Evolutionary conservation across 2,113 vertebrate species (phyloP), one percentile per base, ranked within the genome.

Genomic region (Pituophis catenifer): DNA sequence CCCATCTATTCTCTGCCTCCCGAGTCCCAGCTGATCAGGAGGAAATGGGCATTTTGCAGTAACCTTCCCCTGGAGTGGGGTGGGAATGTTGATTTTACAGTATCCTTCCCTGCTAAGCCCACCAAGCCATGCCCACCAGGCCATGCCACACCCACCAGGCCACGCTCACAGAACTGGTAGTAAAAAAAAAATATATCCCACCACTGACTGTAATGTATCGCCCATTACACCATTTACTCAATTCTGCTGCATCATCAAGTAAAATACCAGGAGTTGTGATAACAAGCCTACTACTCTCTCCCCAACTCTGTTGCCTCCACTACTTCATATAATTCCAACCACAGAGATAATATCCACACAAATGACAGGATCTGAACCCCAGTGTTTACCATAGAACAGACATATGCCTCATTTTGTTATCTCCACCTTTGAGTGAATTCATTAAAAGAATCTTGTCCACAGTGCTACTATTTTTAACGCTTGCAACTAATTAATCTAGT

Each of bases 401-500:
- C 26, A 50, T 15, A 87, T 0, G 5, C 5, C 53, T 44, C 19
- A 21, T 3, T 23, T 23, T 54, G 9, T 13, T 19, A 75, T 2
- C 10, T 81, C 50, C 23, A 52, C 10, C n/a, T 44, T 85, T 57
- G 33, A 23, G 48, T 81, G 62, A 89, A 23, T 58, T 33, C 54
- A 58, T 89, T 33, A 44, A 4, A 38, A 10, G 1, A 33, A 26
- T 89, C 1, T 65, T 9, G 90, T 95, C 50, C 89, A 92, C 91
- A 91, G 38, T 38, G 88, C 91, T 88, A 89, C n/a, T 52, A 23
- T 53, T 95, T 97, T 81, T 89, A 91, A 89, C 3, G 12, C 54
- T 95, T 91, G 88, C 95, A 92, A 97, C 94, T 96, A 95, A 96
- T 97, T 97, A 97, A 94, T 95, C 57, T 44, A 59, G 21, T 1